Percentiles rank a stretch among this genome's conserved stretches.
These are phyloP conservation scores for Drosophila incognita DNA, from an alignment of 2,888 invertebrate genomes.

Conservation along the genomic window DNA sequence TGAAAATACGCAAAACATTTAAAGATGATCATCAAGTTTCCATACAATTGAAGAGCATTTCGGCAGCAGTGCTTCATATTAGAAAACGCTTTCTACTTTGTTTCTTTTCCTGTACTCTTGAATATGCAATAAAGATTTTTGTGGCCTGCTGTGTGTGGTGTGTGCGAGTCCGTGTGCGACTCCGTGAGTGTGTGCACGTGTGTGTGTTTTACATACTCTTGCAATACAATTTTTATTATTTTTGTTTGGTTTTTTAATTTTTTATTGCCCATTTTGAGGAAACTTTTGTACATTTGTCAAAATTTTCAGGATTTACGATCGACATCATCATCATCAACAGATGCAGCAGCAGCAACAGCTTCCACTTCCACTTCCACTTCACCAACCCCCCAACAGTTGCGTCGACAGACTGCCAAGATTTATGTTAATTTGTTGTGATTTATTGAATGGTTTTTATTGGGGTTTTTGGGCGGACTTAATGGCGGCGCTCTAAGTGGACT, in stretches of 20 bases:
- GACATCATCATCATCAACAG: conserved; percentile 76
- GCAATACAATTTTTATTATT: conserved; percentile 49
- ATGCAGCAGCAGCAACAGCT: conserved; percentile 37
- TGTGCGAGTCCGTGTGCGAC: conserved; percentile 4
- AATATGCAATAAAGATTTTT: conserved; percentile 56
- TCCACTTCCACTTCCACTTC: conserved; percentile 11
- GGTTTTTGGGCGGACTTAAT: conserved; percentile 55
- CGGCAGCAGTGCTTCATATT: neutral
- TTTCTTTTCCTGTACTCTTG: conserved; percentile 20
- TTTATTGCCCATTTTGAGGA: conserved; percentile 76
- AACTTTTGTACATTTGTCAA: conserved; percentile 78
- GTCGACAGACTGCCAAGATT: conserved; percentile 74
- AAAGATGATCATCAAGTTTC: neutral
- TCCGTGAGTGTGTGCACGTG: conserved; percentile 8
- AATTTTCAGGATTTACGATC: conserved; percentile 79
- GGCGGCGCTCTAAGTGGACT: conserved; percentile 61
- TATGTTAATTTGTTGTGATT: conserved; percentile 81
- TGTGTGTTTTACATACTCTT: conserved; percentile 10
- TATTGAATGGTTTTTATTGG: conserved; percentile 81
- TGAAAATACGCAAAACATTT: neutral
- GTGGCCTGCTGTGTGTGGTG: conserved; percentile 28
- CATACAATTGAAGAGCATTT: conserved; percentile 40
- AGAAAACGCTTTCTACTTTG: neutral
- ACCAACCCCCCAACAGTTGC: conserved; percentile 7
- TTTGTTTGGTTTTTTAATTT: conserved; percentile 61